Conservation (phyloP, 2,888 invertebrate genomes). For the Trichacis sp. region DNA sequence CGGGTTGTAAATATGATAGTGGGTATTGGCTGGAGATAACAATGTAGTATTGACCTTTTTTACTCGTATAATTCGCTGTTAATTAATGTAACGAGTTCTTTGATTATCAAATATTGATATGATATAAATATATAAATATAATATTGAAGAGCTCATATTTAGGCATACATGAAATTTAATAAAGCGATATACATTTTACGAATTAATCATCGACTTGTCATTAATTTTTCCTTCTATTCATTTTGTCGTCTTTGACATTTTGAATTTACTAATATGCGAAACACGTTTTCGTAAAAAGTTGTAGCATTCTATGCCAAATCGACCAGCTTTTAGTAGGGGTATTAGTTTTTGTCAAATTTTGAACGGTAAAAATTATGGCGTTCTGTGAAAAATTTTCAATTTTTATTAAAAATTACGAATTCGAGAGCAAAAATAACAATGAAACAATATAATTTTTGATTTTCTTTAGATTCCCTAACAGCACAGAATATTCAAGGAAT, state of each 20-base stretch:
- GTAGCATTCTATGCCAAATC: no score
- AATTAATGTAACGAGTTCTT: constrained; percentile 65
- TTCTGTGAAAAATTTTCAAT: neutral
- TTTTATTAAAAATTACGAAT: neutral
- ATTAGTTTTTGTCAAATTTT: no score
- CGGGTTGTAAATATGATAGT: constrained; percentile 19
- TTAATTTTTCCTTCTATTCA: constrained; percentile 4
- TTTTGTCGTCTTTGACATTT: neutral
- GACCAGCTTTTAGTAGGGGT: no score
- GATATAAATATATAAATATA: constrained; percentile 54
- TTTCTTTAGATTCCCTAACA: neutral
- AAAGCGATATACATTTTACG: constrained; percentile 68
- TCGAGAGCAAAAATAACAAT: no score
- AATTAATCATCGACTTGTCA: constrained; percentile 47
- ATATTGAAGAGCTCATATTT: constrained; percentile 67
- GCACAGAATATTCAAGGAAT: neutral
- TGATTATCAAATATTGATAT: constrained; percentile 60
- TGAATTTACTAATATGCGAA: no score
- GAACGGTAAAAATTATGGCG: neutral
- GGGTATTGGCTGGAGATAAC: neutral
- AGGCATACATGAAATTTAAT: constrained; percentile 68
- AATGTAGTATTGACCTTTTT: constrained; percentile 51
- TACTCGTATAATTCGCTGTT: constrained; percentile 65
- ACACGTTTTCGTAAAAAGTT: constrained; percentile 52
- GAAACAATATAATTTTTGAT: no score